Evolutionary conservation across 2,888 invertebrate genomes (phyloP).

Genomic region (Oxyteleia sp.): DNA sequence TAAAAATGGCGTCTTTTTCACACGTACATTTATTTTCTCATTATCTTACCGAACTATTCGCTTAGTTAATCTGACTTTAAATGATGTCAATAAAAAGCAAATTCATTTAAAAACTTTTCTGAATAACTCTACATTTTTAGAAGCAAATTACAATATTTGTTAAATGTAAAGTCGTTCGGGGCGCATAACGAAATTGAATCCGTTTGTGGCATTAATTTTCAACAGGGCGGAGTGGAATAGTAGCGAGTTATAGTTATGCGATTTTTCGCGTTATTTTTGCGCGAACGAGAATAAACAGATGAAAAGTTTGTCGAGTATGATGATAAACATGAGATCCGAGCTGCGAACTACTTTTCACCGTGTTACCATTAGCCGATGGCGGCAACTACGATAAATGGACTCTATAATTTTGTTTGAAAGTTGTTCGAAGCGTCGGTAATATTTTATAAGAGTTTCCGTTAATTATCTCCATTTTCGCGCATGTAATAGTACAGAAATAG

Average conservation of each 20-base stretch:
- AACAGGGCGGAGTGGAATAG: slow-evolving; percentile 14
- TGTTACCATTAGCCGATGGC: slow-evolving; percentile 50
- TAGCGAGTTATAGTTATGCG: slow-evolving; percentile 39
- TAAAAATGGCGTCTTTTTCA: too few species aligned
- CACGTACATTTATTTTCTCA: not conserved
- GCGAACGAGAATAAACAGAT: slow-evolving; percentile 56
- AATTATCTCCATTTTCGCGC: slow-evolving; percentile 56
- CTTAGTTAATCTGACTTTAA: not conserved
- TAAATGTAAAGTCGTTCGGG: not conserved
- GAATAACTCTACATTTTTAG: not conserved
- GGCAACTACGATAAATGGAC: slow-evolving; percentile 62
- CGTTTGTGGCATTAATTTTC: slow-evolving; percentile 37
- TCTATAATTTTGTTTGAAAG: slow-evolving; percentile 65
- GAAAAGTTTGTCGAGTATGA: slow-evolving; percentile 60
- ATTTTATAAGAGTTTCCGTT: slow-evolving; percentile 63
- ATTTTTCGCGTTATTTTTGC: slow-evolving; percentile 51
- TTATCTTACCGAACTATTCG: not conserved
- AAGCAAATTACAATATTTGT: slow-evolving; percentile 12
- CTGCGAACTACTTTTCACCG: slow-evolving; percentile 56
- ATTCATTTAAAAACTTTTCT: not conserved
- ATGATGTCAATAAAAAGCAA: not conserved
- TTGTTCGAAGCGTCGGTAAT: slow-evolving; percentile 50
- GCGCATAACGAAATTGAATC: slow-evolving; percentile 9
- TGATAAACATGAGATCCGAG: slow-evolving; percentile 61
- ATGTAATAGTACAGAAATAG: slow-evolving; percentile 33